Conservation (phyloP, 2,888 invertebrate genomes). For the Agrenia bidenticulata region DNA sequence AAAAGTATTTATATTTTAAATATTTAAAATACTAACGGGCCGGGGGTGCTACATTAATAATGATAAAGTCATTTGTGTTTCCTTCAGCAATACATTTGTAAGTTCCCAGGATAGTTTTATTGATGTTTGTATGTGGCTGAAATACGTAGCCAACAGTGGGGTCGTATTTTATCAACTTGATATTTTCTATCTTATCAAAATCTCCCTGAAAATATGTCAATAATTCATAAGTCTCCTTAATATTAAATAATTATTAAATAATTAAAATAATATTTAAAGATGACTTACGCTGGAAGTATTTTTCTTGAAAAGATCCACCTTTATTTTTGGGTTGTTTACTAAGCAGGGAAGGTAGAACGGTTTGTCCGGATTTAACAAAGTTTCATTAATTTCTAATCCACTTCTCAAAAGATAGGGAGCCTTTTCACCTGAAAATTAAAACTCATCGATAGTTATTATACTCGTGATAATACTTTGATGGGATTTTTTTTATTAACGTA, state of each 20-base stretch:
- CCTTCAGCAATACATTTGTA: slow-evolving; percentile 39
- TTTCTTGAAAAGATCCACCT: slow-evolving; percentile 22
- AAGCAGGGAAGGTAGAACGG: slow-evolving; percentile 35
- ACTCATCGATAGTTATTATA: no score
- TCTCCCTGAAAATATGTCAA: neutral
- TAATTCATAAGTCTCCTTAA: no score
- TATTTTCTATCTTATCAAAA: neutral
- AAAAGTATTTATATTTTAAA: no score
- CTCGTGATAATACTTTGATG: no score
- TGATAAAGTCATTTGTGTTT: slow-evolving; percentile 24
- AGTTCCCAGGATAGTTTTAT: slow-evolving; percentile 6
- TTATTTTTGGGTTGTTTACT: slow-evolving; percentile 30
- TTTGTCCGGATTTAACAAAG: slow-evolving; percentile 17
- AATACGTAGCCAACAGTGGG: slow-evolving; percentile 38
- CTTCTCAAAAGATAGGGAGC: slow-evolving; percentile 31
- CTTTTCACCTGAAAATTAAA: slow-evolving; percentile 20
- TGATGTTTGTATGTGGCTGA: neutral
- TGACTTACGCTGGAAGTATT: neutral
- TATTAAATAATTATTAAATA: no score
- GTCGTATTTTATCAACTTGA: slow-evolving; percentile 23
- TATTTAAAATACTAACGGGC: no score
- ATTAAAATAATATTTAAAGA: no score
- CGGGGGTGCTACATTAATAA: slow-evolving; percentile 30
- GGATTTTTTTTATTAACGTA: no score
- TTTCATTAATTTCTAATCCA: slow-evolving; percentile 31